Evolutionary conservation across 23 tunicate species (phyloP), one percentile per base, ranked within the genome.

Genomic region (Botrylloides violaceus): DNA sequence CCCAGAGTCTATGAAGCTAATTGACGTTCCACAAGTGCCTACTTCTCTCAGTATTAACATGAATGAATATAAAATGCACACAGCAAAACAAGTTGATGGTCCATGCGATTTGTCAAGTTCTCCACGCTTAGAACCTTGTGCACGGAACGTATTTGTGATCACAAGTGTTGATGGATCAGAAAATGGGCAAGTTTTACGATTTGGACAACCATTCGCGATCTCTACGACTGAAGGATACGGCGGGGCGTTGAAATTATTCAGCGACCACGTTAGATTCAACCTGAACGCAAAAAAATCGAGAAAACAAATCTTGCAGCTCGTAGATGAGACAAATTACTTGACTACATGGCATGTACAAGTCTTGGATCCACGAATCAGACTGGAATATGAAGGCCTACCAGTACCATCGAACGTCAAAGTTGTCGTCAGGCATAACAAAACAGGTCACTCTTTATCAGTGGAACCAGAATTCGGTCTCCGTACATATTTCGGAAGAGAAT

Each of bases 151-250:
- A 2, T 93, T 93, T 59, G 81, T 86, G 1, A 86, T 93, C 50
- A 86, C 87, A 61, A 90, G 97, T 83, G 82, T 90, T 78, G 98
- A 93, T 62, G 98, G 93, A 25, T 76, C 66, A 32, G 80, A 71
- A 38, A 36, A 81, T 36, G 95, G 95, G 0, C 36, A 81, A 48
- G 65, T 80, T 4, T 61, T 93, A 18, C 73, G 76, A 61, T 93
- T 75, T 78, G 98, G 98, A 3, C 98, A 93, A 61, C 98, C 94
- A 2, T 93, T 93, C 65, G 90, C 90, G 2, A 66, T 90, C 48
- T 73, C 90, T 4, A 90, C 97, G 12, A 68, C 79, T 4, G 36
- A 63, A n/a, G 97, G 97, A 33, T 90, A 83, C 60, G 82, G 84
- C 32, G 85, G 80, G 58, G 75, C 73, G 90, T 32, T 90, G 49